Base-by-base conservation (phyloP, 2,888 invertebrate genomes). In the Tortricodes alternella region DNA sequence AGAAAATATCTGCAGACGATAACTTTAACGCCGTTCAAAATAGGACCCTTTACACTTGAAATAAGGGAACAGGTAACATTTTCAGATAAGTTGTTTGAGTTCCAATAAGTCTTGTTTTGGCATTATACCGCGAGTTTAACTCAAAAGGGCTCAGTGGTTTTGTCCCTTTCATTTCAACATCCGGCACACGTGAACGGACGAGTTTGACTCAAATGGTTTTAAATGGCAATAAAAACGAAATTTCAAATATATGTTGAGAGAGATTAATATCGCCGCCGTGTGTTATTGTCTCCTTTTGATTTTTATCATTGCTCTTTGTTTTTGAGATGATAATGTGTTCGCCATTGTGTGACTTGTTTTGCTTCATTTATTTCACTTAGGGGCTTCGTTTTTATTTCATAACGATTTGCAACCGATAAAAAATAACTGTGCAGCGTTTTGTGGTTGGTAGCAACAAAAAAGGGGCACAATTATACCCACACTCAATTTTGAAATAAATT, bases 141-240 rank as follows among this genome's bases (percentile, higher is more conserved):
- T 78, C 69, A 76, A 83, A 80, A 78, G 79, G 76, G 72, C 69
- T 78, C 76, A 80, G 83, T 76, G 76, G 79, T 75, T 78, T 75
- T 76, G 79, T 76, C 71, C 80, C 72, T 78, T 85, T 82, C 79
- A 79, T 77, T 76, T 69, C 67, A 66, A 78, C 83, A 84, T 89
- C 87, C 89, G 86, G 88, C 76, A 73, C 85, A 88, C 86, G 87
- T 87, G 89, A 82, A 80, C 62, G 55, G 63, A 64, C 66, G 72
- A 73, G 73, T 78, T 67, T 61, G 64, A 63, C 61, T 64, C 64
- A 68, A 64, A 56, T 59, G 63, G 68, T 67, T 70, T 69, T 65
- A 65, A 71, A 71, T 68, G 62, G 67, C 70, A 75, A 81, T 78
- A 76, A 75, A 77, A 71, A 74, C 73, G 73, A 76, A 74, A 62